phyloP scores from a whole-genome alignment of 2,113 vertebrate species.

The Pluvialis apricaria region DNA sequence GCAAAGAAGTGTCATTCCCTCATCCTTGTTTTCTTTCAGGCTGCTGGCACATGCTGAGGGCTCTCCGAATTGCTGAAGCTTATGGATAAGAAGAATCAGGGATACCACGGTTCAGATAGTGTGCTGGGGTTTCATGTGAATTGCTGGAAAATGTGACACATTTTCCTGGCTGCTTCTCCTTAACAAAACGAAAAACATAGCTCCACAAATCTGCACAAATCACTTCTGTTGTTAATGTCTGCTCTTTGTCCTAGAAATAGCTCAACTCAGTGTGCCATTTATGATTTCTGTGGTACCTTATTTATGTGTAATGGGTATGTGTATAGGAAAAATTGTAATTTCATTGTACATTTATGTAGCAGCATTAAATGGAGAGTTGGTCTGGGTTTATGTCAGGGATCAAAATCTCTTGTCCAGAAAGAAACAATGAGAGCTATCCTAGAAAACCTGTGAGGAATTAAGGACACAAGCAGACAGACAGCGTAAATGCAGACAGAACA shows the following conservation, averaged over 20 bases:
- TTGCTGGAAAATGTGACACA: neutral
- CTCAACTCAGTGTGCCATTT: neutral
- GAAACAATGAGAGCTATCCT: neutral
- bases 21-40: neutral
- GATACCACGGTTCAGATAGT: neutral
- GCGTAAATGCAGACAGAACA: neutral
- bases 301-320: neutral
- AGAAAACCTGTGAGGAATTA: neutral
- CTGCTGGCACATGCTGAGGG: neutral
- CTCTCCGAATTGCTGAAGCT: neutral
- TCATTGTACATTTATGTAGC: neutral
- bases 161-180: neutral
- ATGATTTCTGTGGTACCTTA: neutral
- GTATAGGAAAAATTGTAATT: neutral
- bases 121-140: neutral
- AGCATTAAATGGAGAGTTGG: neutral
- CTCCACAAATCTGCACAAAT: neutral
- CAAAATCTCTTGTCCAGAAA: neutral
- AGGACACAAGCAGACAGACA: neutral
- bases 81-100: neutral
- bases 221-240: neutral
- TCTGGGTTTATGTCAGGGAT: neutral
- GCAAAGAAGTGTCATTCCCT: neutral
- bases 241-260: neutral
- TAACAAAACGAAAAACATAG: neutral